Base-by-base conservation (phyloP, 2,888 invertebrate species). In the Pelosia muscerda region DNA sequence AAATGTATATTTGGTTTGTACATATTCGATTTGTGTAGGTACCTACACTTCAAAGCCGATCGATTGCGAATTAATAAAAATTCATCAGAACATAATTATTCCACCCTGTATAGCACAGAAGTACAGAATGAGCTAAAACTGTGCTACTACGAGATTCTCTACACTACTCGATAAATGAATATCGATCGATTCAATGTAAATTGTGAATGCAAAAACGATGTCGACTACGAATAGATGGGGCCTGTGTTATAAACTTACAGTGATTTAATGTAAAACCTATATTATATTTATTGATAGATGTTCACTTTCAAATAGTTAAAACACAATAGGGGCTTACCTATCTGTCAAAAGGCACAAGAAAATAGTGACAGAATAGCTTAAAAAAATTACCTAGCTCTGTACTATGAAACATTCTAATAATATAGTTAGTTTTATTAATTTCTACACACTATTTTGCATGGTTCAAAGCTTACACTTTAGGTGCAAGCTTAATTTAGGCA, bases 171-270 rank as follows among this genome's bases (percentile, higher is more conserved):
- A 81, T 84, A 85, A 83, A 84, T 84, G 77, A 85, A 84, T 86
- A 85, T 84, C 85, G 84, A 86, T 88, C 75, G 83, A 75, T 85
- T 83, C 81, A 78, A 73, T 73, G 79, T 84, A 86, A n/a, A 85
- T 83, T 84, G 80, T 71, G 64, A 74, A 72, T 71, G 74, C 78
- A 85, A 86, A 84, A 85, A 86, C 82, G 67, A 76, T 79, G 79
- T 81, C 71, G 73, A 73, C 64, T 64, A 49, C 23, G 61, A 76
- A 78, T 68, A 53, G n/a, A 59, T 55, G 34, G n/a, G 25, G 28
- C 11, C 13, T 26, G 23, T 66, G 63, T 13, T 38, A 74, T 28
- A 71, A 74, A 58, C 74, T 72, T 23, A 61, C 8, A 74, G 82
- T 81, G 79, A 69, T 75, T 69, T 61, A 11, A 38, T 23, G 2